These are phyloP conservation scores for Noctilio leporinus DNA, from an alignment of 2,113 vertebrate species.

Conservation along the genomic window DNA sequence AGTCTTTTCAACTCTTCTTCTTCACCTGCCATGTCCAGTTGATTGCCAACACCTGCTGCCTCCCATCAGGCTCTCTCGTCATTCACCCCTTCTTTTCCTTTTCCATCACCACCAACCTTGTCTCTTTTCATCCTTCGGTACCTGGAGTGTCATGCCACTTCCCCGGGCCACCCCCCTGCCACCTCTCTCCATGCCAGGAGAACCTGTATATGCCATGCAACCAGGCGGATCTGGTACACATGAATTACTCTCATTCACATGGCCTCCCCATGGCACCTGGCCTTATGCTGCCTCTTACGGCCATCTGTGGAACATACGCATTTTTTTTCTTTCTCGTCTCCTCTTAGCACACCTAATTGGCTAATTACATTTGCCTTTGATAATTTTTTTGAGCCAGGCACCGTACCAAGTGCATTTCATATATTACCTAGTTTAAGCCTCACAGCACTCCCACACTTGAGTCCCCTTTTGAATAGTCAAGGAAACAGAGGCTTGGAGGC, in stretches of 20 bases:
- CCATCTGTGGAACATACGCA: background rate
- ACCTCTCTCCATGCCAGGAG: background rate
- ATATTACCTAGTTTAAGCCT: background rate
- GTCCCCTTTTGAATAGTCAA: background rate
- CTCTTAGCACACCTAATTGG: background rate
- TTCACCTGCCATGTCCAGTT: constrained; percentile 20
- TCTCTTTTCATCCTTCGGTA: background rate
- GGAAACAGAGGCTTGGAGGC: background rate
- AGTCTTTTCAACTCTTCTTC: constrained; percentile 17
- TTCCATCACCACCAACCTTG: background rate
- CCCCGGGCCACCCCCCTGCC: background rate
- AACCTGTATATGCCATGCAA: background rate
- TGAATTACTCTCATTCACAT: background rate
- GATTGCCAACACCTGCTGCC: constrained; percentile 32
- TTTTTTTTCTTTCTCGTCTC: background rate
- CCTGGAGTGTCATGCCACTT: background rate
- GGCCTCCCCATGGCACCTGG: background rate
- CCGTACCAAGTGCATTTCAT: background rate
- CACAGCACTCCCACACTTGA: background rate
- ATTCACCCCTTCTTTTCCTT: background rate
- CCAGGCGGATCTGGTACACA: background rate
- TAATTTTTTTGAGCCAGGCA: background rate
- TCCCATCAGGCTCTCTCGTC: background rate
- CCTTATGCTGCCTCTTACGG: background rate
- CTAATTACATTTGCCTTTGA: background rate